phyloP scores from a whole-genome alignment of 1,140 invertebrate species.

The Drosophila punjabiensis region DNA sequence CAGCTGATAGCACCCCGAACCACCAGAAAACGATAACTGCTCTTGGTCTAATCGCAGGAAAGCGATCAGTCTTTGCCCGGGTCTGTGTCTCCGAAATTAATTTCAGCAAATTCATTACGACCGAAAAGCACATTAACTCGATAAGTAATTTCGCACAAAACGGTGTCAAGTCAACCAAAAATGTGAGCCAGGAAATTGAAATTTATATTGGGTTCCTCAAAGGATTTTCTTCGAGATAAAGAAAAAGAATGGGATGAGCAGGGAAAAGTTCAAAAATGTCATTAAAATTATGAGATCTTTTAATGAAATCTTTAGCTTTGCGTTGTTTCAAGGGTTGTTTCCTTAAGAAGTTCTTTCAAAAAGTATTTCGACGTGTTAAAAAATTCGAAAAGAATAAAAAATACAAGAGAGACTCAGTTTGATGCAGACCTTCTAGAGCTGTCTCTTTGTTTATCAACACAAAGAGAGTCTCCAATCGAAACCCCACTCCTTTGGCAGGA shows the following conservation, averaged over 20 bases:
- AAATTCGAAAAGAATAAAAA: background rate
- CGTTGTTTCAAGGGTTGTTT: background rate
- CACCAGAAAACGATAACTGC: slow-evolving; percentile 31
- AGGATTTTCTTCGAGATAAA: background rate
- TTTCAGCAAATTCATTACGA: slow-evolving; percentile 78
- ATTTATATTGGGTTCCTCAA: slow-evolving; percentile 59
- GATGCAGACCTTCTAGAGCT: too few species aligned
- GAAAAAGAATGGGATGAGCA: slow-evolving; percentile 12
- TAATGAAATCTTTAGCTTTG: slow-evolving; percentile 20
- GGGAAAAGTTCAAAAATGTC: background rate
- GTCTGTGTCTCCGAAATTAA: slow-evolving; percentile 61
- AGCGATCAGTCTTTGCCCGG: slow-evolving; percentile 40
- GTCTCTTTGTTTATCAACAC: background rate
- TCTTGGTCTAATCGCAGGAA: slow-evolving; percentile 40
- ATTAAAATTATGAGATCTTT: slow-evolving; percentile 22
- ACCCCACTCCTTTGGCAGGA: background rate
- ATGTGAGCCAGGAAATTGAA: slow-evolving; percentile 71
- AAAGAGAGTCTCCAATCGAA: slow-evolving; percentile 5
- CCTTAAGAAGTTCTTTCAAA: too few species aligned
- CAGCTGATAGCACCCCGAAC: slow-evolving; percentile 26
- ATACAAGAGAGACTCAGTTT: too few species aligned
- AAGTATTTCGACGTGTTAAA: background rate
- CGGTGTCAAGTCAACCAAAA: slow-evolving; percentile 75
- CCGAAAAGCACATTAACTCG: slow-evolving; percentile 70
- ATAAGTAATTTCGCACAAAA: slow-evolving; percentile 76